Percentiles rank a stretch among this genome's conserved stretches.
Conservation (phyloP, 2,113 vertebrate species). For the Tachysurus fulvidraco region DNA sequence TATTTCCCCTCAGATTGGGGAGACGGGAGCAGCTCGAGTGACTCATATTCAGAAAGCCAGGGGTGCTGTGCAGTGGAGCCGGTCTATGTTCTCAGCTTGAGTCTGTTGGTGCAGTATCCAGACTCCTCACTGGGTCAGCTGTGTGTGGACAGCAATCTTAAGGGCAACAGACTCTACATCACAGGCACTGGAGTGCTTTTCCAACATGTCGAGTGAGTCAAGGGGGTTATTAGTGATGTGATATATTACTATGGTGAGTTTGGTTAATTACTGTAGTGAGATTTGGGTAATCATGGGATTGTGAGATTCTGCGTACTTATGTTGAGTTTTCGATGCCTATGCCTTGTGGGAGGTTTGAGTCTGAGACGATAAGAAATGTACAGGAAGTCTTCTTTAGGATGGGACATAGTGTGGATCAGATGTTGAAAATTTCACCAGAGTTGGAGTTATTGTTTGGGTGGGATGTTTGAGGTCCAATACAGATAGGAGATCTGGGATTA, state of each 20-base stretch:
- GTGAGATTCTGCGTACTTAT: neutral
- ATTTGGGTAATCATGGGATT: neutral
- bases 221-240: neutral
- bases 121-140: constrained; percentile 72
- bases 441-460: neutral
- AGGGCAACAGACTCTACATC: constrained; percentile 66
- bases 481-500: neutral
- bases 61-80: constrained; percentile 28
- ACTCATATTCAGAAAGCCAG: neutral
- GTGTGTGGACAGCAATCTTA: constrained; percentile 62
- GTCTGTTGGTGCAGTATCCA: constrained; percentile 69
- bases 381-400: neutral
- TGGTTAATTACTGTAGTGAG: neutral
- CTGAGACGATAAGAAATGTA: neutral
- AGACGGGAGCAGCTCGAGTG: neutral
- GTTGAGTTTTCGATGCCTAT: neutral
- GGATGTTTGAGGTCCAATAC: neutral
- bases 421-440: neutral
- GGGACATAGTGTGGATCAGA: neutral
- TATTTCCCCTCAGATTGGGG: constrained; percentile 1
- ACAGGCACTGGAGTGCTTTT: constrained; percentile 68
- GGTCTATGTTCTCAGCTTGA: constrained; percentile 65
- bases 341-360: neutral
- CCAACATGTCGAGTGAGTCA: constrained; percentile 67
- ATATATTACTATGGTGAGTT: neutral